Percentiles rank a stretch among this genome's conserved stretches.
Conservation (phyloP, 2,113 vertebrate species). For the Crocuta crocuta region DNA sequence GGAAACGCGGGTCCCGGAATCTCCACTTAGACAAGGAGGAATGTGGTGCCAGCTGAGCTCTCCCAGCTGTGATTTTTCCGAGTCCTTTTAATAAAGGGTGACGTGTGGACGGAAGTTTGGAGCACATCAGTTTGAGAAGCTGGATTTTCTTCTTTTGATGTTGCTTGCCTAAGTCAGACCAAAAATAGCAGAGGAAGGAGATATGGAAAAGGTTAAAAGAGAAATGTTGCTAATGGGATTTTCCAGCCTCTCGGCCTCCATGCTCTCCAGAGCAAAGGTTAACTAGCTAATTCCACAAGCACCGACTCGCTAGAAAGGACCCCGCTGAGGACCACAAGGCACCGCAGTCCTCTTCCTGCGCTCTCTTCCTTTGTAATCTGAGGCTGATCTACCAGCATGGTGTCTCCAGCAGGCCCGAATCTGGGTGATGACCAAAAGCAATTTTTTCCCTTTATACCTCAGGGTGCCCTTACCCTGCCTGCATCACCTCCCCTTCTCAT, state of each 20-base stretch:
- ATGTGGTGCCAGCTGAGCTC: not conserved
- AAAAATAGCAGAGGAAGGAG: constrained; percentile 58
- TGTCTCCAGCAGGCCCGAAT: constrained; percentile 5
- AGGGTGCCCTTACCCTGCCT: not conserved
- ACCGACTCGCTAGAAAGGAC: constrained; percentile 15
- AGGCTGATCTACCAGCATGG: not conserved
- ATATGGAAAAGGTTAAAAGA: constrained; percentile 71
- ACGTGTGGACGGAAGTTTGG: constrained; percentile 15
- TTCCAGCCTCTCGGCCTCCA: constrained; percentile 56
- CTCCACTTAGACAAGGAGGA: constrained; percentile 38
- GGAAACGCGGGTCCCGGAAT: not conserved
- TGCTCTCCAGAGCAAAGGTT: constrained; percentile 70
- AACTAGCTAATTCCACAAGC: constrained; percentile 57
- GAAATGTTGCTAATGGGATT: constrained; percentile 74
- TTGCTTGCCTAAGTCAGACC: constrained; percentile 48
- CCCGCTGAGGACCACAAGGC: not conserved
- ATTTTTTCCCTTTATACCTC: not conserved
- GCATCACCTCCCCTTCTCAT: constrained; percentile 39
- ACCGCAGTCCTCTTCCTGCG: not conserved
- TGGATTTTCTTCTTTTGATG: constrained; percentile 67
- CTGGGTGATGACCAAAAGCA: constrained; percentile 18
- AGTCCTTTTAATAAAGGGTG: constrained; percentile 39
- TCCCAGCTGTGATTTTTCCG: constrained; percentile 45
- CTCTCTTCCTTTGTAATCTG: not conserved
- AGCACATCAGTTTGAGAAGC: constrained; percentile 48